Conservation (phyloP, 2,797 vertebrate species). For the Protosalanx chinensis region DNA sequence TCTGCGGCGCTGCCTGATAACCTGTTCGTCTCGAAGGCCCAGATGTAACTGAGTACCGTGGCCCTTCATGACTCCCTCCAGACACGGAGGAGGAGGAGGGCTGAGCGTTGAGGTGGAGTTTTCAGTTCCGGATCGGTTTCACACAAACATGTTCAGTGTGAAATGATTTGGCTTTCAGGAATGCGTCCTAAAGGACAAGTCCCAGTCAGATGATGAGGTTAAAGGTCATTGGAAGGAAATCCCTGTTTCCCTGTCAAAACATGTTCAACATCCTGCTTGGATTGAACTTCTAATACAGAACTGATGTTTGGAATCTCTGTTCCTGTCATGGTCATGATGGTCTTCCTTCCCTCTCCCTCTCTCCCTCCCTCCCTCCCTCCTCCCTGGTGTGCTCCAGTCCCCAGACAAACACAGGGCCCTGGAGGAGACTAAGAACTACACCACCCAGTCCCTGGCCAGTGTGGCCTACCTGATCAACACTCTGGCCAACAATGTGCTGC, state of each 20-base stretch:
- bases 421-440: slow-evolving; percentile 98
- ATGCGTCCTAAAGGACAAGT: not conserved
- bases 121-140: no score
- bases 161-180: not conserved
- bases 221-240: not conserved
- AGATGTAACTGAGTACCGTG: not conserved
- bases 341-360: not conserved
- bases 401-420: slow-evolving; percentile 93
- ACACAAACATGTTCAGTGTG: no score
- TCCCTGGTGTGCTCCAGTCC: slow-evolving; percentile 68
- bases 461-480: slow-evolving; percentile 98
- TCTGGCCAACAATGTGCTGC: slow-evolving; percentile 97
- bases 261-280: slow-evolving; percentile 11
- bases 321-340: not conserved
- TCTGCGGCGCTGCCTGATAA: slow-evolving; percentile 14
- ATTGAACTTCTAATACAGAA: not conserved
- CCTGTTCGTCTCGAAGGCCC: slow-evolving; percentile 38
- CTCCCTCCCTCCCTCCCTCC: not conserved
- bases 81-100: not conserved
- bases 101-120: not conserved
- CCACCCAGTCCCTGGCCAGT: slow-evolving; percentile 95
- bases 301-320: not conserved
- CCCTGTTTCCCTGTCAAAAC: slow-evolving; percentile 1
- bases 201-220: not conserved
- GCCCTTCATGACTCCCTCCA: not conserved